Base-by-base conservation (phyloP, 2,888 invertebrate species). In the Pseudeuparius sepicola region DNA sequence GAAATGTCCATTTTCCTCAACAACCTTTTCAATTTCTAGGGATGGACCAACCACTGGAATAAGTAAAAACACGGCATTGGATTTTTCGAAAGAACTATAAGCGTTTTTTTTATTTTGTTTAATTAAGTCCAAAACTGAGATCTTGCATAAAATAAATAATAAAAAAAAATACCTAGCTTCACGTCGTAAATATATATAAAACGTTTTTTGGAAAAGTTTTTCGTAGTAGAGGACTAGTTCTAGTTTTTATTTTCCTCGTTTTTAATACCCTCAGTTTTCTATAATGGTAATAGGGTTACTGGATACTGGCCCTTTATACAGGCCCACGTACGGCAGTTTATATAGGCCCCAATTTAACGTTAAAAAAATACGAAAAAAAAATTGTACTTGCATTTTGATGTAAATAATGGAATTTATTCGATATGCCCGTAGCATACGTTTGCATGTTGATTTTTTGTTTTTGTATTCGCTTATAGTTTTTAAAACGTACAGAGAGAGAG, bases 21-120 rank as follows among this genome's bases (percentile, higher is more conserved):
- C 14, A 28, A 17, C 14, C 40, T 41, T 31, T 44, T 50, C 46
- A 53, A 52, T 40, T 46, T 42, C 57, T 54, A 70, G 69, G 67
- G 67, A 46, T 71, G 70, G 70, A 64, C 53, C 50, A 67, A 53
- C 47, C 57, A 70, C 54, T 70, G 70, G 70, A 65, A 64, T 49
- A 57, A 56, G 49, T 58, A 58, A 50, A 34, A 37, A 34, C 36
- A 43, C 7, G 6, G 6, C n/a, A 6, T 7, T 7, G 7, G n/a
- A 6, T 20, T 20, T 7, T 6, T 20, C 20, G 20, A 20, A 6
- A 20, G 47, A 55, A 56, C 55, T 56, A 55, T 57, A 56, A 57
- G 56, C 56, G 55, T 52, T 51, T 47, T 48, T 48, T 47, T 41
- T 36, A 39, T 48, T 47, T 41, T 36, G 37, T n/a, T 20, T 4